These are phyloP conservation scores for Lepeophtheirus salmonis DNA, from an alignment of 1,140 invertebrate species.

Conservation along the genomic window DNA sequence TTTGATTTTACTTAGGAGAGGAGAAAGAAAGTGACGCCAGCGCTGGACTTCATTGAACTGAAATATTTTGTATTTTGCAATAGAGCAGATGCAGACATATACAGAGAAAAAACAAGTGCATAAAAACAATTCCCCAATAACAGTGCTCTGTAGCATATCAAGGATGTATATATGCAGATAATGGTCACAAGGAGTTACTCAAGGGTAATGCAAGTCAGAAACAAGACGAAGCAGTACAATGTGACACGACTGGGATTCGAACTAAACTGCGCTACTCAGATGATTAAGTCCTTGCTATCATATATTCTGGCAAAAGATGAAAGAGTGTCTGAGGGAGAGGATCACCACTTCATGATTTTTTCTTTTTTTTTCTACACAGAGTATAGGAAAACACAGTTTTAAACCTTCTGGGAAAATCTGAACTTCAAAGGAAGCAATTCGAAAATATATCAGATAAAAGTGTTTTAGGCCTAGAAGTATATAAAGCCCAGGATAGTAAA, in stretches of 20 bases:
- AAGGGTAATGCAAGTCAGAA: not conserved
- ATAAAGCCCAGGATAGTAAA: not conserved
- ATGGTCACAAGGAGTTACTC: not conserved
- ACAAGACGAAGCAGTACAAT: not conserved
- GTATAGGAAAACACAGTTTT: not conserved
- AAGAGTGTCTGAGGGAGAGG: not conserved
- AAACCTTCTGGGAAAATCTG: not conserved
- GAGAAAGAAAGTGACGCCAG: not conserved
- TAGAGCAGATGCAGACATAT: not conserved
- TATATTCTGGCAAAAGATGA: not conserved
- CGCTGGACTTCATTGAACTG: not conserved
- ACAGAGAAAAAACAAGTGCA: not conserved
- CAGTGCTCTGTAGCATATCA: not conserved
- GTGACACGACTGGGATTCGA: not conserved
- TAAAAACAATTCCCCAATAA: not conserved
- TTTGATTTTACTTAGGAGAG: not conserved
- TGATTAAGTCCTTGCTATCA: not conserved
- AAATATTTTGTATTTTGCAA: not conserved
- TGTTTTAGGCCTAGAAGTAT: not conserved
- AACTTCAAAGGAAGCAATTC: not conserved
- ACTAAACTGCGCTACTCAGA: not conserved
- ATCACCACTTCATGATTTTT: not conserved
- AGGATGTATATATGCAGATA: not conserved
- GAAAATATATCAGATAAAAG: too few species aligned
- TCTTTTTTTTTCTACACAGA: not conserved